A percentile compares a stretch with the other conserved stretches of the same genome.
phyloP scores from a whole-genome alignment of 1,140 invertebrate species.

The Eupeodes corollae region DNA sequence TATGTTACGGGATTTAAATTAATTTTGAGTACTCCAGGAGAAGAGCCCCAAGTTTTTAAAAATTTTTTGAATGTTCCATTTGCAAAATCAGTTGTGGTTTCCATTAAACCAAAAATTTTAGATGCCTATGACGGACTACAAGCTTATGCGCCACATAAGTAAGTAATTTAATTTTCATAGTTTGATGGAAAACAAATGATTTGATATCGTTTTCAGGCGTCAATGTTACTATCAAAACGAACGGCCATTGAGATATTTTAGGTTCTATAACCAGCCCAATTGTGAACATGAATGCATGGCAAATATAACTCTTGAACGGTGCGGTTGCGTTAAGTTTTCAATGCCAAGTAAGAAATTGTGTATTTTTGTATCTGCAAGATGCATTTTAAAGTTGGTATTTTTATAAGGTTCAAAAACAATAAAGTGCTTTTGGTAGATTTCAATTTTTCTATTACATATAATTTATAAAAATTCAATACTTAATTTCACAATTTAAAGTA shows the following conservation, averaged over 20 bases:
- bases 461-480: too few relatives aligned
- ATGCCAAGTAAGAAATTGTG: slow-evolving; percentile 48
- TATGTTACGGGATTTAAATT: slow-evolving; percentile 62
- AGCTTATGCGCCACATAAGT: slow-evolving; percentile 39
- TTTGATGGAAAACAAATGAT: neutral
- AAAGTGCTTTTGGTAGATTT: too few relatives aligned
- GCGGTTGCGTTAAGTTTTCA: slow-evolving; percentile 46
- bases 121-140: slow-evolving; percentile 43
- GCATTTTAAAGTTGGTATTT: too few relatives aligned
- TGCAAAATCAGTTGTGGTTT: slow-evolving; percentile 43
- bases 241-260: slow-evolving; percentile 37
- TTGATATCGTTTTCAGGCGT: slow-evolving; percentile 34
- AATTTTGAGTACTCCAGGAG: slow-evolving; percentile 44
- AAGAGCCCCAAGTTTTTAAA: slow-evolving; percentile 42
- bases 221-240: slow-evolving; percentile 49
- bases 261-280: slow-evolving; percentile 38
- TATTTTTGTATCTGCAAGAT: too few relatives aligned
- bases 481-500: too few relatives aligned
- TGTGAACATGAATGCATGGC: slow-evolving; percentile 54
- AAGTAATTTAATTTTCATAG: neutral
- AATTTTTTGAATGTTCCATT: slow-evolving; percentile 46
- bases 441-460: too few relatives aligned
- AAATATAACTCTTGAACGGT: slow-evolving; percentile 41
- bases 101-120: slow-evolving; percentile 47
- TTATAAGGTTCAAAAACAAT: too few relatives aligned